Conservation (phyloP, 2,888 invertebrate genomes). For the Bombylius discolor region DNA sequence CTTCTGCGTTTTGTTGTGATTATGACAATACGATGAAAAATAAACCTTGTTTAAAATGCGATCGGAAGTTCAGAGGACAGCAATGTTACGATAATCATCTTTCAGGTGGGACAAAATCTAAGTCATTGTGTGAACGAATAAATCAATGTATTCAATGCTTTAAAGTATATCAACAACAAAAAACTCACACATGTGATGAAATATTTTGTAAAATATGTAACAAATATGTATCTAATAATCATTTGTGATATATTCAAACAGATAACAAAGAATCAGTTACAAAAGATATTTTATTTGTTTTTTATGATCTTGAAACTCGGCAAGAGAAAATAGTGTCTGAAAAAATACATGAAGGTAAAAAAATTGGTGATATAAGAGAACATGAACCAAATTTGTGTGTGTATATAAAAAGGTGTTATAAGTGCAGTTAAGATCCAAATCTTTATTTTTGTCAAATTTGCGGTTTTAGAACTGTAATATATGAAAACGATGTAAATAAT, state of each 20-base stretch:
- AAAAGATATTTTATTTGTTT: slow-evolving; percentile 2
- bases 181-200: slow-evolving; percentile 1
- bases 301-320: slow-evolving; percentile 1
- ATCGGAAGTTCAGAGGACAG: too few species aligned
- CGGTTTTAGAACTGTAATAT: too few species aligned
- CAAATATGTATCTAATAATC: background rate
- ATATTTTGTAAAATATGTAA: slow-evolving; percentile 2
- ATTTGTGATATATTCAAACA: background rate
- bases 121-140: background rate
- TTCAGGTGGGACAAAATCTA: too few species aligned
- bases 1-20: too few species aligned
- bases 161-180: background rate
- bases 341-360: background rate
- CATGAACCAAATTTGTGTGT: too few species aligned
- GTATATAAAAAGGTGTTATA: too few species aligned
- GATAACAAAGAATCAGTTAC: background rate
- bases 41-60: too few species aligned
- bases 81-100: too few species aligned
- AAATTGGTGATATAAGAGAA: background rate
- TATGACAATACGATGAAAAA: too few species aligned
- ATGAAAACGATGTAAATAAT: too few species aligned
- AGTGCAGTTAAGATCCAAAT: too few species aligned
- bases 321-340: background rate
- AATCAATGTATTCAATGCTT: background rate
- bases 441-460: too few species aligned